These are phyloP conservation scores for Prunella strophiata DNA, from an alignment of 2,797 vertebrate species.

Conservation along the genomic window DNA sequence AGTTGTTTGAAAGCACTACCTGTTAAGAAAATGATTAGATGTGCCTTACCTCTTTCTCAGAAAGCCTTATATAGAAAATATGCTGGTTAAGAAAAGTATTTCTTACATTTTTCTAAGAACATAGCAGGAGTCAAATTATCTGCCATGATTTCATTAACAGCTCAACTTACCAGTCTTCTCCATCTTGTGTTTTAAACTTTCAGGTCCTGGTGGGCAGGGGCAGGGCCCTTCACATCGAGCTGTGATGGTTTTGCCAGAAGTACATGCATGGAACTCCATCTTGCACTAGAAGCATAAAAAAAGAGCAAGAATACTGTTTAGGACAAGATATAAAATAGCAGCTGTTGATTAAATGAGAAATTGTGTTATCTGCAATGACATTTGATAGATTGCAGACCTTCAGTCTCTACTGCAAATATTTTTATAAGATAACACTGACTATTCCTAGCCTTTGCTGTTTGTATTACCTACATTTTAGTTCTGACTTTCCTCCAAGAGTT, in stretches of 20 bases:
- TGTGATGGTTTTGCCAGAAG: conserved; percentile 85
- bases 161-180: conserved; percentile 86
- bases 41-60: not conserved
- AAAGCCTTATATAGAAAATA: not conserved
- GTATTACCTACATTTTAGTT: not conserved
- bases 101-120: not conserved
- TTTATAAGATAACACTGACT: not conserved
- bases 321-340: not conserved
- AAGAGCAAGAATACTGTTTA: not conserved
- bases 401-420: not conserved
- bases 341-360: conserved; percentile 19
- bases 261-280: conserved; percentile 91
- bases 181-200: conserved; percentile 76
- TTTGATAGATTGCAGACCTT: not conserved
- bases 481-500: not conserved
- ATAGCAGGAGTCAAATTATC: not conserved
- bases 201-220: conserved; percentile 87
- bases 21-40: not conserved
- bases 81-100: not conserved
- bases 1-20: not conserved
- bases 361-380: not conserved
- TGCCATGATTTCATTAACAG: not conserved
- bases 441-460: not conserved
- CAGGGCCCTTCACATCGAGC: conserved; percentile 90
- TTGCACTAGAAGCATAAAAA: conserved; percentile 85